Evolutionary conservation across 2,888 invertebrate genomes (phyloP), one percentile per base, ranked within the genome.

Genomic region (Odiellus spinosus): DNA sequence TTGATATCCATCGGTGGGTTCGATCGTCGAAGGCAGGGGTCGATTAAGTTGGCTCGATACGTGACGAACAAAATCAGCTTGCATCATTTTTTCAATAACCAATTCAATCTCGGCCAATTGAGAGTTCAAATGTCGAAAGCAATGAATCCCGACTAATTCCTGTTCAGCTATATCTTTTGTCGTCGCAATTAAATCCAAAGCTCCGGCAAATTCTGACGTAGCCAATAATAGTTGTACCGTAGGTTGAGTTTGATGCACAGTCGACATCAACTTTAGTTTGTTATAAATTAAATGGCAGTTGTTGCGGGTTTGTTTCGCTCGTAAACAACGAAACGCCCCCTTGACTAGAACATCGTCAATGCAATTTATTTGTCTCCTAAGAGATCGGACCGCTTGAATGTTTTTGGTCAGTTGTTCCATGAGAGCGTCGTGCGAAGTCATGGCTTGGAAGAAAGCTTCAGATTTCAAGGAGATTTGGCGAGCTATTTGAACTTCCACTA

Each of bases 161-260:
- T 84, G 83, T 10, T 79, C 75, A 33, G 98, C 72, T 46, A 95
- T 85, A 66, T 90, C 91, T 67, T 95, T 90, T 2, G 96, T 93
- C 3, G 91, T 91, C 55, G 85, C 80, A 57, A 98, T 98, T 51
- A 98, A 75, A 69, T 98, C 96, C 51, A 98, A 71, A 1, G 96
- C 96, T 36, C 88, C 93, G 34, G 93, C 91, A 73, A 91, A 98
- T 67, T 98, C 96, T 52, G 87, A 88, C 10, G 88, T 88, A 52
- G 91, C 87, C 40, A 98, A 71, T 42, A 96, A 71, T 46, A 91
- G 73, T 65, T 98, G 98, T 60, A 98, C 82, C 67, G 90, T 95
- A 1, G 93, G 87, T 65, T 98, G 98, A 15, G 96, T 95, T 71
- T 98, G 95, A 65, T 93, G 82, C 8, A 96, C 90, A 3, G 90